These are phyloP conservation scores for Vulpes vulpes DNA, from an alignment of 2,113 vertebrate genomes.

Conservation along the genomic window DNA sequence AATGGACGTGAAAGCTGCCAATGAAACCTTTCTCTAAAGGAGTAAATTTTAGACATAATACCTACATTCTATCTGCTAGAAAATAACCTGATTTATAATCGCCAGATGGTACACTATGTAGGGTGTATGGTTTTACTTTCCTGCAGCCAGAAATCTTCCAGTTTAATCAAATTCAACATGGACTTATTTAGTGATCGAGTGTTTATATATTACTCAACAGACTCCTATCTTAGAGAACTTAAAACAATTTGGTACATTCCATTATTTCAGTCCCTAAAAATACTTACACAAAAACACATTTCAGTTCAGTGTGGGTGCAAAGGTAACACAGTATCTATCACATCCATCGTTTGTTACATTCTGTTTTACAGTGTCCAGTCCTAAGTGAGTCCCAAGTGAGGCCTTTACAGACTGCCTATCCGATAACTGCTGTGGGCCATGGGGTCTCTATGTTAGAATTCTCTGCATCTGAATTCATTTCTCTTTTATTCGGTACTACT, in stretches of 20 bases:
- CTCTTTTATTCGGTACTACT: not conserved
- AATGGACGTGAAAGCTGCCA: not conserved
- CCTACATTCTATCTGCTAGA: not conserved
- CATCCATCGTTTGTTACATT: not conserved
- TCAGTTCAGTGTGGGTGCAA: not conserved
- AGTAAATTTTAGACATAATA: not conserved
- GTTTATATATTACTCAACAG: not conserved
- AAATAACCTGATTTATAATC: not conserved
- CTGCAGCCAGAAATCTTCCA: not conserved
- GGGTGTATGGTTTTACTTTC: not conserved
- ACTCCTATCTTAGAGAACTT: not conserved
- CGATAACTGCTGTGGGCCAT: not conserved
- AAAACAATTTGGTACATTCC: not conserved
- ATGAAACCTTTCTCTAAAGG: not conserved
- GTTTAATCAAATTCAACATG: conserved; percentile 32
- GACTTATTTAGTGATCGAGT: not conserved
- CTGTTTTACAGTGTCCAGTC: not conserved
- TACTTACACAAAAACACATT: not conserved
- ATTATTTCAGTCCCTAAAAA: conserved; percentile 7
- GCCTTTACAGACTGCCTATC: no score
- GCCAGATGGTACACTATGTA: not conserved
- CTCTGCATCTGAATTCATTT: not conserved
- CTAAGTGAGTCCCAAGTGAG: not conserved
- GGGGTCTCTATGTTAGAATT: not conserved
- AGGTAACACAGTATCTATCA: not conserved